Evolutionary conservation across 2,113 vertebrate species (phyloP).

Genomic region (Felis chaus): DNA sequence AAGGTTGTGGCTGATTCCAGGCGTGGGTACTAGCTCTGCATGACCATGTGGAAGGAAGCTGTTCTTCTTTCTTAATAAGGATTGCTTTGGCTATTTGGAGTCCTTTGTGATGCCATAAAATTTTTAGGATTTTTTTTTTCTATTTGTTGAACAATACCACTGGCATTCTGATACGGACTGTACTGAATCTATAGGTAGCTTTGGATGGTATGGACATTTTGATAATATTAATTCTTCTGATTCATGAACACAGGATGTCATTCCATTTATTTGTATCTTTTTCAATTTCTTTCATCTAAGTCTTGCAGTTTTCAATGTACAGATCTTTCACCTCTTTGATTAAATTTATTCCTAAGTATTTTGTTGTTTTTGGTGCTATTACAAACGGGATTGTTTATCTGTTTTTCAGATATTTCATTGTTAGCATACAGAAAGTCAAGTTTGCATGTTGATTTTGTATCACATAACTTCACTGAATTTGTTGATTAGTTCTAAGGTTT

Average conservation of each 20-base stretch:
- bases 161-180: not conserved
- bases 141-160: not conserved
- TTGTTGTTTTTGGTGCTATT: not conserved
- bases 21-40: too few species aligned
- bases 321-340: not conserved
- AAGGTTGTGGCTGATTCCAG: too few species aligned
- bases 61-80: not conserved
- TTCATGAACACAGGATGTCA: not conserved
- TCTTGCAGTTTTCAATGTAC: not conserved
- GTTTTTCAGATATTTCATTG: not conserved
- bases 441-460: not conserved
- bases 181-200: not conserved
- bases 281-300: not conserved
- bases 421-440: not conserved
- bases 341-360: not conserved
- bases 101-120: not conserved
- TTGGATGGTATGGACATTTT: not conserved
- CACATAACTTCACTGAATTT: not conserved
- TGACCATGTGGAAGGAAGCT: too few species aligned
- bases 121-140: not conserved
- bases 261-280: not conserved
- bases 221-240: not conserved
- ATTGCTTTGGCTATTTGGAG: not conserved
- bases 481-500: not conserved
- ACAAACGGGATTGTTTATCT: not conserved